These are phyloP conservation scores for Hypena proboscidalis DNA, from an alignment of 2,888 invertebrate genomes.

Conservation along the genomic window DNA sequence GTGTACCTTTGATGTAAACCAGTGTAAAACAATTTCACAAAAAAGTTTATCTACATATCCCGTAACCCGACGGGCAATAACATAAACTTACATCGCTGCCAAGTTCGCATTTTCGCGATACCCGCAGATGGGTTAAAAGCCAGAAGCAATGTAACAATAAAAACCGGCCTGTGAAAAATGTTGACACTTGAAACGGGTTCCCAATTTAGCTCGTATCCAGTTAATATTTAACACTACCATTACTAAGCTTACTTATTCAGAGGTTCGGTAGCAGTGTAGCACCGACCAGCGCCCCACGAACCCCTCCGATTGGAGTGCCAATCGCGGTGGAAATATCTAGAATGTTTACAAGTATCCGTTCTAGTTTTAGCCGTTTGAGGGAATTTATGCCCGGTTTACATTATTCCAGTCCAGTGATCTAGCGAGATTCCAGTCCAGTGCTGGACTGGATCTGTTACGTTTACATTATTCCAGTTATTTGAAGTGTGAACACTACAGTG, in stretches of 20 bases:
- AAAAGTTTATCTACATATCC: background rate
- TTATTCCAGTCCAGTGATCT: too few species aligned
- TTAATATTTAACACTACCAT: conserved; percentile 18
- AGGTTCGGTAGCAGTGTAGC: too few species aligned
- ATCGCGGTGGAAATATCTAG: background rate
- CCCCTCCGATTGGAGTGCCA: too few species aligned
- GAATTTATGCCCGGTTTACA: too few species aligned
- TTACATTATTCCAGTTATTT: too few species aligned
- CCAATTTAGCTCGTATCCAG: conserved; percentile 13
- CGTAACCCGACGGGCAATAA: too few species aligned
- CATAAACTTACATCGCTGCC: background rate
- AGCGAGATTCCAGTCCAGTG: too few species aligned
- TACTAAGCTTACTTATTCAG: conserved; percentile 22
- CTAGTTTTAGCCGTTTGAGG: too few species aligned
- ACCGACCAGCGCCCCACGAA: conserved; percentile 1
- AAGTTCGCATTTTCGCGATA: background rate
- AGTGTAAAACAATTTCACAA: background rate
- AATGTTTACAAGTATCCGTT: background rate
- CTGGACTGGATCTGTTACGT: too few species aligned
- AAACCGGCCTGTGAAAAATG: conserved; percentile 15
- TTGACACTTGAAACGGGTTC: conserved; percentile 18
- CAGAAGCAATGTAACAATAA: conserved; percentile 12
- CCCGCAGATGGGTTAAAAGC: conserved; percentile 1
- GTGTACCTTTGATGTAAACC: background rate
- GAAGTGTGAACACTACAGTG: too few species aligned